These are phyloP conservation scores for Anas georgica DNA, from an alignment of 2,797 vertebrate species.

Conservation along the genomic window DNA sequence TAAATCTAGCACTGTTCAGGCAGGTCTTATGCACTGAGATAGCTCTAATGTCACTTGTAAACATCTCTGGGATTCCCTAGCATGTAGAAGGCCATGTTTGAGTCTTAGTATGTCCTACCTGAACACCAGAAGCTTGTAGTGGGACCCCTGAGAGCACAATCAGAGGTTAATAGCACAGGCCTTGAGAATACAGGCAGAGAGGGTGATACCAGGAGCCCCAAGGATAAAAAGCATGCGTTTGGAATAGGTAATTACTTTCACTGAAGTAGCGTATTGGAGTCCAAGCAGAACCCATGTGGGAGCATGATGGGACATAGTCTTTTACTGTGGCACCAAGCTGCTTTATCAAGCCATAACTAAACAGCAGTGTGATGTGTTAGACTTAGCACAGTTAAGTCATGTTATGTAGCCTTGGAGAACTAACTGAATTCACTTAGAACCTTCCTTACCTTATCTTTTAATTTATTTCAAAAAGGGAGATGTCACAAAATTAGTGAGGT, in stretches of 20 bases:
- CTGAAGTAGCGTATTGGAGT: background rate
- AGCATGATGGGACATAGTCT: background rate
- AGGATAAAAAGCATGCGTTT: background rate
- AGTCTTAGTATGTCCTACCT: background rate
- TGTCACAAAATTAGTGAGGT: background rate
- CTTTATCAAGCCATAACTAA: background rate
- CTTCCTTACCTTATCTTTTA: no score
- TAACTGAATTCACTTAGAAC: background rate
- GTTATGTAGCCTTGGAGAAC: background rate
- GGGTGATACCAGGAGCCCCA: background rate
- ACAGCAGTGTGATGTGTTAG: background rate
- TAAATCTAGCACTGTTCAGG: background rate
- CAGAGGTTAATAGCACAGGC: background rate
- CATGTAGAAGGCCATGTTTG: accelerated
- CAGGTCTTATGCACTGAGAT: background rate
- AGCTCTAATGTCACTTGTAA: background rate
- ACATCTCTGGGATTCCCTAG: background rate
- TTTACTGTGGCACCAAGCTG: background rate
- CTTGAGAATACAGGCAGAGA: background rate
- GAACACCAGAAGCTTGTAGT: background rate
- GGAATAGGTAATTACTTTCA: background rate
- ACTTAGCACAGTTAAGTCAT: background rate
- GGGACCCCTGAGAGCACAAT: background rate
- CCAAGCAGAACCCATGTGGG: background rate
- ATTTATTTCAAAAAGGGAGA: background rate